These are phyloP conservation scores for Riptortus pedestris DNA, from an alignment of 1,140 invertebrate genomes.

Conservation along the genomic window DNA sequence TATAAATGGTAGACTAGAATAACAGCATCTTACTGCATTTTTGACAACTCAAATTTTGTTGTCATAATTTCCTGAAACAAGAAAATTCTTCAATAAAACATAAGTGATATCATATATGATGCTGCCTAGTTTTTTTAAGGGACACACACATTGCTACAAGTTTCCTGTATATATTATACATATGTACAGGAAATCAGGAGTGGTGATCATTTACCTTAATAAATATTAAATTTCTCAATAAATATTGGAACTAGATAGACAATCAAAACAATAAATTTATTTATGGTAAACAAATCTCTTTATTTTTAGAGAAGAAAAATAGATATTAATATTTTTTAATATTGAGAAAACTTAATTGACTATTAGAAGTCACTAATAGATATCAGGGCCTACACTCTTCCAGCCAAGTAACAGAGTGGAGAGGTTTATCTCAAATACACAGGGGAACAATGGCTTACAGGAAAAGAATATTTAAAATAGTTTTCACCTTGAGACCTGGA, in stretches of 20 bases:
- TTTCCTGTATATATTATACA: neutral
- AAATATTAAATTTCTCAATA: neutral
- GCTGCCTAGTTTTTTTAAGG: neutral
- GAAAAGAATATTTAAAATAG: too few species aligned
- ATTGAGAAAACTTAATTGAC: too few species aligned
- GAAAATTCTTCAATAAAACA: constrained; percentile 14
- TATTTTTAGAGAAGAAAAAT: too few species aligned
- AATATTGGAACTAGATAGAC: neutral
- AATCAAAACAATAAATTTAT: neutral
- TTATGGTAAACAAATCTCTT: too few species aligned
- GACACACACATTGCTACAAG: neutral
- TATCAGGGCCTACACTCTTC: too few species aligned
- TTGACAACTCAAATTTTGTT: constrained; percentile 80
- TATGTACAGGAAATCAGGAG: neutral
- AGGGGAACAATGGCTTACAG: too few species aligned
- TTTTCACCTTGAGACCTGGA: too few species aligned
- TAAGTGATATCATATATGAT: neutral
- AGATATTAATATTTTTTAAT: too few species aligned
- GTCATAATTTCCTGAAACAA: constrained; percentile 60
- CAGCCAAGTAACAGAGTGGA: too few species aligned
- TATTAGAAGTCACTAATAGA: too few species aligned
- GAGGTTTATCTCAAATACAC: too few species aligned
- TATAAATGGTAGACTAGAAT: too few species aligned
- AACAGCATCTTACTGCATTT: constrained; percentile 79
- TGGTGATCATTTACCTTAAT: neutral